phyloP scores from a whole-genome alignment of 2,113 vertebrate species.

The Vidua chalybeata region DNA sequence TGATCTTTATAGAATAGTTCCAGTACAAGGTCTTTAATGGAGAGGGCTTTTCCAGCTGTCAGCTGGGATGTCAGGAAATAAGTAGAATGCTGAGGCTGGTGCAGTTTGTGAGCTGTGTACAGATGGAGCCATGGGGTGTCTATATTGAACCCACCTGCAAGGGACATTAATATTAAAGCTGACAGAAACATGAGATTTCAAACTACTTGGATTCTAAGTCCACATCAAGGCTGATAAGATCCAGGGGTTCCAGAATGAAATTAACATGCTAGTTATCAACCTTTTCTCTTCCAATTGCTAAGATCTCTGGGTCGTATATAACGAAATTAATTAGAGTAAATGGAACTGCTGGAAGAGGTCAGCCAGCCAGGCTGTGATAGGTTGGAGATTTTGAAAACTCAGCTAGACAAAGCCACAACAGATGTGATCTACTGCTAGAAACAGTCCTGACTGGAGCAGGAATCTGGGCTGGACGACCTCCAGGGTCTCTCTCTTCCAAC shows the following conservation, averaged over 20 bases:
- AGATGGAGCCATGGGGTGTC: slow-evolving; percentile 85
- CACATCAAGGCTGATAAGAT: background rate
- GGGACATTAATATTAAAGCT: background rate
- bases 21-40: slow-evolving; percentile 76
- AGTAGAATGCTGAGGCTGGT: slow-evolving; percentile 71
- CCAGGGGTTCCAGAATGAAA: background rate
- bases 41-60: slow-evolving; percentile 78
- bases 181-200: background rate
- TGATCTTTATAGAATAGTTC: slow-evolving; percentile 76
- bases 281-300: background rate
- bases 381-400: background rate
- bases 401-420: background rate
- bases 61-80: slow-evolving; percentile 75
- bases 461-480: background rate
- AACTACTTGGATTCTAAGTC: background rate
- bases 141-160: slow-evolving; percentile 80
- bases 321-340: background rate
- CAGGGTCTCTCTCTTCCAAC: background rate
- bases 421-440: background rate
- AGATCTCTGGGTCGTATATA: background rate
- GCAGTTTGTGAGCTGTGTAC: slow-evolving; percentile 75
- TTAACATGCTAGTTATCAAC: background rate
- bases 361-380: background rate
- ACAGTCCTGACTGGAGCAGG: background rate
- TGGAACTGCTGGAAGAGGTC: background rate